Evolutionary conservation across 1,140 invertebrate genomes (phyloP).

Genomic region (Dufourea novaeangliae): DNA sequence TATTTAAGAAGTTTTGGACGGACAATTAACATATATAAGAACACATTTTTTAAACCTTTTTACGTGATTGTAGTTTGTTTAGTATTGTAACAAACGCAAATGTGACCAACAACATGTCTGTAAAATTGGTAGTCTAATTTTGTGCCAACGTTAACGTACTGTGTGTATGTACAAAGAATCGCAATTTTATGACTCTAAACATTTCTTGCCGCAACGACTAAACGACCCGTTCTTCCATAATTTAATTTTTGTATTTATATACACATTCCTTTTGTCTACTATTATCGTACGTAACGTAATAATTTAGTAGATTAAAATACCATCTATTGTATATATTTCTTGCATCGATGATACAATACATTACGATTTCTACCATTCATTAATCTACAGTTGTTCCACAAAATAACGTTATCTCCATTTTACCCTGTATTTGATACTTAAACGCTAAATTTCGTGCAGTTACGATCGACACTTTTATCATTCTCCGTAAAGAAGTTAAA

Average conservation of each 20-base stretch:
- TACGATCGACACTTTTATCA: constrained; percentile 21
- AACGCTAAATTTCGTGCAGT: constrained; percentile 19
- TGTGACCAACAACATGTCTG: constrained; percentile 42
- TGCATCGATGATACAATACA: constrained; percentile 47
- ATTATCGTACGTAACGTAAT: constrained; percentile 35
- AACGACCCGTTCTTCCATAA: constrained; percentile 36
- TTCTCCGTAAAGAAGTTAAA: neutral
- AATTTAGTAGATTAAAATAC: constrained; percentile 43
- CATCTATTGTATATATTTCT: constrained; percentile 42
- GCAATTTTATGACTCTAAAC: constrained; percentile 53
- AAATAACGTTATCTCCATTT: constrained; percentile 51
- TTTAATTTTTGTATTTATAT: constrained; percentile 44
- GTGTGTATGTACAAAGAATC: constrained; percentile 40
- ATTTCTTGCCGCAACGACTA: constrained; percentile 35
- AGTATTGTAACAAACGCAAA: constrained; percentile 4
- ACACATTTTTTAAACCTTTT: constrained; percentile 41
- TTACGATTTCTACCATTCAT: constrained; percentile 51
- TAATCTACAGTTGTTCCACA: constrained; percentile 34
- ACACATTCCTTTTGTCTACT: constrained; percentile 40
- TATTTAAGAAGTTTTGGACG: constrained; percentile 49
- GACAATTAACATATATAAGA: constrained; percentile 33
- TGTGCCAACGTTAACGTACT: constrained; percentile 64
- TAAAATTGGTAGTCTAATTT: constrained; percentile 62
- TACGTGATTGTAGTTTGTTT: constrained; percentile 36
- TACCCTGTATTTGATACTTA: constrained; percentile 66